Conservation (phyloP, 2,113 vertebrate species). For the Grallaria varia region DNA sequence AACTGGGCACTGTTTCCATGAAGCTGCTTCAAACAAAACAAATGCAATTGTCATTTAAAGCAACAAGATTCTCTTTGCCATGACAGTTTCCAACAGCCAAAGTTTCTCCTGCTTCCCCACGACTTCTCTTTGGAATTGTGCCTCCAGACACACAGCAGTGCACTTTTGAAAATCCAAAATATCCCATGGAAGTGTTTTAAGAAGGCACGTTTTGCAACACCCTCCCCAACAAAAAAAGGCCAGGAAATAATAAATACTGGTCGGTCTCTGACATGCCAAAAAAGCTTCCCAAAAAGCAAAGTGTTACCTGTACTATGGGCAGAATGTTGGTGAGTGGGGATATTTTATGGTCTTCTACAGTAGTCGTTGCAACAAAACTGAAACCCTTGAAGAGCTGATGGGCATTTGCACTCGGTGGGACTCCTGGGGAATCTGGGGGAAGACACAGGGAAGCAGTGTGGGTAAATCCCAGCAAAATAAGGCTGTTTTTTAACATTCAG, state of each 20-base stretch:
- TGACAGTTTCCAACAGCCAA: background rate
- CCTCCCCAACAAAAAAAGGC: background rate
- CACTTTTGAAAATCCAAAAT: background rate
- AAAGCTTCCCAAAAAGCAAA: background rate
- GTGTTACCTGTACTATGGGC: conserved; percentile 89
- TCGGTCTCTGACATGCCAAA: background rate
- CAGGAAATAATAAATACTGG: background rate
- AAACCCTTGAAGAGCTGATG: conserved; percentile 99
- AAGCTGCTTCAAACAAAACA: conserved; percentile 77
- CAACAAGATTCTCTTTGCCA: background rate
- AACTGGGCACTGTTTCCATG: conserved; percentile 87
- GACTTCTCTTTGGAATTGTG: background rate
- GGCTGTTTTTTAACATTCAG: background rate
- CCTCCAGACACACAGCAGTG: background rate
- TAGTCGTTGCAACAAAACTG: conserved; percentile 92
- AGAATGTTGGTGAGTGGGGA: conserved; percentile 87
- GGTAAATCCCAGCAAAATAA: background rate
- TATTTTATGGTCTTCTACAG: conserved; percentile 90
- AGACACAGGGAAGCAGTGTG: conserved; percentile 41
- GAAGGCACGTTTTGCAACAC: background rate
- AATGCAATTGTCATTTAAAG: background rate
- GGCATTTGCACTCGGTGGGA: conserved; percentile 94
- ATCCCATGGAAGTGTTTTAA: background rate
- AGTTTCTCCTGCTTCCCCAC: background rate
- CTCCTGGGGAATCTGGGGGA: conserved; percentile 91